These are phyloP conservation scores for Cirrhinus molitorella DNA, from an alignment of 2,797 vertebrate species.

Conservation along the genomic window DNA sequence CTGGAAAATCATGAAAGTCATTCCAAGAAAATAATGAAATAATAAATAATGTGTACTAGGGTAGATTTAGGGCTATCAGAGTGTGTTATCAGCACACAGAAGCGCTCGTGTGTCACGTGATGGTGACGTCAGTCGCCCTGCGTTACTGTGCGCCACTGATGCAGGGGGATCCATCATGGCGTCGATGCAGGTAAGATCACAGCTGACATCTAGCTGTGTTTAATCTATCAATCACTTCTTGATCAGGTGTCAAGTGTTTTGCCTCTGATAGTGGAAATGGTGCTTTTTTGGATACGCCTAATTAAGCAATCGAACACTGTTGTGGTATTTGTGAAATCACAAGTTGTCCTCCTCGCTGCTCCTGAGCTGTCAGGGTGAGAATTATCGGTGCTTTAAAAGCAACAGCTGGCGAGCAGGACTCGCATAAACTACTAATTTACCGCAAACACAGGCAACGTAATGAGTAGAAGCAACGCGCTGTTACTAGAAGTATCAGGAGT, in stretches of 20 bases:
- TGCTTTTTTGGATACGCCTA: background rate
- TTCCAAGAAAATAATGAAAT: background rate
- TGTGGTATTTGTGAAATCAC: background rate
- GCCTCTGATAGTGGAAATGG: background rate
- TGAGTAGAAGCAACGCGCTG: background rate
- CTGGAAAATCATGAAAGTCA: background rate
- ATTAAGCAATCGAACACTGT: background rate
- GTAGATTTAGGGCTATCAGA: background rate
- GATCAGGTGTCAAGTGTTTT: background rate
- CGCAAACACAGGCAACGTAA: background rate
- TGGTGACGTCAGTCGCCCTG: constrained; percentile 27
- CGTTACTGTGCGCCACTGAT: constrained; percentile 44
- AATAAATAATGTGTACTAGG: too few species aligned
- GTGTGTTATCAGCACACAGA: background rate
- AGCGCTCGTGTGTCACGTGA: constrained; percentile 19
- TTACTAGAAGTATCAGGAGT: background rate
- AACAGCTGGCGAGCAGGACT: constrained; percentile 39
- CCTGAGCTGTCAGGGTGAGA: constrained; percentile 32
- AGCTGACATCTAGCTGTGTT: constrained; percentile 39
- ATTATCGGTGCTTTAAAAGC: constrained; percentile 35
- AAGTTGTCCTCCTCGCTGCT: constrained; percentile 36
- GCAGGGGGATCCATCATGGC: constrained; percentile 93
- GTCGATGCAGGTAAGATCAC: constrained; percentile 96
- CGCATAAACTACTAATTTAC: constrained; percentile 1
- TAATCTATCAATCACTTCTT: constrained; percentile 3